These are phyloP conservation scores for Drosophila takahashii DNA, from an alignment of 1,140 invertebrate species.

Conservation along the genomic window DNA sequence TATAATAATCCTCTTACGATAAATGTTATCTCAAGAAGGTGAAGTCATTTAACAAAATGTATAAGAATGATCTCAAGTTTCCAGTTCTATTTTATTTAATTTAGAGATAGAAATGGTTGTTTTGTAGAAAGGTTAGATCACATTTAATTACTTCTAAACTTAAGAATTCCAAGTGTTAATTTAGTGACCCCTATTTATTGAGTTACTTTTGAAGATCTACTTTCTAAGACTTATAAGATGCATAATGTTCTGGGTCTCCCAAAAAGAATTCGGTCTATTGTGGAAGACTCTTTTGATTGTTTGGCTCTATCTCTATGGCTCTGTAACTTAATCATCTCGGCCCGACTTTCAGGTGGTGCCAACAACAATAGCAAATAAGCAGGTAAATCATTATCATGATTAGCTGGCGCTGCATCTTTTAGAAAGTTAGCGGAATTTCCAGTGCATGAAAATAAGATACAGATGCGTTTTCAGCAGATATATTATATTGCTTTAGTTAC, in stretches of 20 bases:
- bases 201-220: not conserved
- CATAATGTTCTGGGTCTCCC: not conserved
- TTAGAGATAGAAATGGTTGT: not conserved
- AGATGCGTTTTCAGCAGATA: slow-evolving; percentile 72
- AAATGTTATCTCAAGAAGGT: slow-evolving; percentile 9
- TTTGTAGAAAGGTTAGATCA: not conserved
- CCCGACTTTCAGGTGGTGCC: slow-evolving; percentile 19
- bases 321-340: slow-evolving; percentile 25
- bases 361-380: slow-evolving; percentile 39
- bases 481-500: slow-evolving; percentile 13
- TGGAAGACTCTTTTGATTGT: slow-evolving; percentile 7
- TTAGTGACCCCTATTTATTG: not conserved
- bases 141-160: not conserved
- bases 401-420: slow-evolving; percentile 71
- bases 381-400: slow-evolving; percentile 67
- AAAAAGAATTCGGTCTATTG: not conserved
- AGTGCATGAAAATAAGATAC: slow-evolving; percentile 82
- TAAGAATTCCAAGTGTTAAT: too few relatives aligned
- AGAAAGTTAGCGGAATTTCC: slow-evolving; percentile 82
- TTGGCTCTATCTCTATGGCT: slow-evolving; percentile 11
- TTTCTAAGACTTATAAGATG: not conserved
- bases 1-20: slow-evolving; percentile 15
- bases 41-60: slow-evolving; percentile 13
- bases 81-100: too few relatives aligned
- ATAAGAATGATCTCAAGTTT: not conserved